Percentiles rank a stretch among this genome's conserved stretches.
These are phyloP conservation scores for Rhagonycha fulva DNA, from an alignment of 2,888 invertebrate genomes.

Conservation along the genomic window DNA sequence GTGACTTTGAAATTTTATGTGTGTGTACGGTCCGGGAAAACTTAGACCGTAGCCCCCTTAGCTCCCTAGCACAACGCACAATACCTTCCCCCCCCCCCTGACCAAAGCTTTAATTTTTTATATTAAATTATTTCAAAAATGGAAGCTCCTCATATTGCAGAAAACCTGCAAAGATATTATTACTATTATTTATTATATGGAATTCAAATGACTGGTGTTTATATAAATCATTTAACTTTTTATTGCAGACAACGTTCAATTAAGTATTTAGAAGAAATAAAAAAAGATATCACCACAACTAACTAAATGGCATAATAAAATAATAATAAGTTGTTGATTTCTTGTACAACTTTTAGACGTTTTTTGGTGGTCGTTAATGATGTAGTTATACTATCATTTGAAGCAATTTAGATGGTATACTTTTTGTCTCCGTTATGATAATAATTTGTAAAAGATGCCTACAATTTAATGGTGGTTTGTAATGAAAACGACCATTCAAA, in stretches of 20 bases:
- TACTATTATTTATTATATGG: no score
- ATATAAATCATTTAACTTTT: not conserved
- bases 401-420: slow-evolving; percentile 22
- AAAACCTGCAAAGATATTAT: no score
- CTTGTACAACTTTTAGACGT: slow-evolving; percentile 4
- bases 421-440: slow-evolving; percentile 24
- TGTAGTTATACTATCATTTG: slow-evolving; percentile 20
- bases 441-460: slow-evolving; percentile 19
- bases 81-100: no score
- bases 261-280: not conserved
- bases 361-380: slow-evolving; percentile 17
- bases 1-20: no score
- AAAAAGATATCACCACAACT: not conserved
- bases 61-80: no score
- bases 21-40: no score
- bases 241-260: not conserved
- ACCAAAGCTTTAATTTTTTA: no score
- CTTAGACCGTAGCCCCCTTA: no score
- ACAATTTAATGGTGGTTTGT: slow-evolving; percentile 17
- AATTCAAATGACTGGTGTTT: not conserved
- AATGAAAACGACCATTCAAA: slow-evolving; percentile 11
- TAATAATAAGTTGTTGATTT: slow-evolving; percentile 3
- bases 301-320: not conserved
- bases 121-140: no score
- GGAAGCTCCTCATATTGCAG: no score